phyloP scores from a whole-genome alignment of 2,113 vertebrate genomes.

The Cnemophilus loriae region DNA sequence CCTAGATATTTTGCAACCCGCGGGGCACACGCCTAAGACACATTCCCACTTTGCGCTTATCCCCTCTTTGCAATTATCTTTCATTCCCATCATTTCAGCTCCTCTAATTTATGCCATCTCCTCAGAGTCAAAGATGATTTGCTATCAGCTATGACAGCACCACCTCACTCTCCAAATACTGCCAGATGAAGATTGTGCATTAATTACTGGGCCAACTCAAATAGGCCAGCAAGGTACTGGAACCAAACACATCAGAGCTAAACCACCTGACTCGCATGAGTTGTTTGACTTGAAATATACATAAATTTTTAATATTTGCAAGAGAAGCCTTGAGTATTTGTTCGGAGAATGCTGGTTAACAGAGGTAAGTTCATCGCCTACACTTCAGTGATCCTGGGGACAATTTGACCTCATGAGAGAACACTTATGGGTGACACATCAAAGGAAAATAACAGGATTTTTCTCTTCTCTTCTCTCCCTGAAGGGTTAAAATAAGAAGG shows the following conservation, averaged over 20 bases:
- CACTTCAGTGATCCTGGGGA: background rate
- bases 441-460: background rate
- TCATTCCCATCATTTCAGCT: background rate
- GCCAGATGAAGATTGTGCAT: rapidly evolving
- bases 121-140: background rate
- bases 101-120: background rate
- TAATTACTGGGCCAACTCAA: background rate
- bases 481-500: background rate
- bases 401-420: background rate
- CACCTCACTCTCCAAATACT: background rate
- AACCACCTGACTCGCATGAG: background rate
- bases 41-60: background rate
- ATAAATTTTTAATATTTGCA: background rate
- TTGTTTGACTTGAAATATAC: background rate
- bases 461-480: background rate
- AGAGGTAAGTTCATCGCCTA: background rate
- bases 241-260: background rate
- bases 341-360: background rate
- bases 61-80: background rate
- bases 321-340: background rate
- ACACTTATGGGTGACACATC: background rate
- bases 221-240: background rate
- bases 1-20: background rate
- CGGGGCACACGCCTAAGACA: background rate
- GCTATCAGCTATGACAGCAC: background rate